Evolutionary conservation across 2,888 invertebrate species (phyloP).

Genomic region (Microchrysa polita): DNA sequence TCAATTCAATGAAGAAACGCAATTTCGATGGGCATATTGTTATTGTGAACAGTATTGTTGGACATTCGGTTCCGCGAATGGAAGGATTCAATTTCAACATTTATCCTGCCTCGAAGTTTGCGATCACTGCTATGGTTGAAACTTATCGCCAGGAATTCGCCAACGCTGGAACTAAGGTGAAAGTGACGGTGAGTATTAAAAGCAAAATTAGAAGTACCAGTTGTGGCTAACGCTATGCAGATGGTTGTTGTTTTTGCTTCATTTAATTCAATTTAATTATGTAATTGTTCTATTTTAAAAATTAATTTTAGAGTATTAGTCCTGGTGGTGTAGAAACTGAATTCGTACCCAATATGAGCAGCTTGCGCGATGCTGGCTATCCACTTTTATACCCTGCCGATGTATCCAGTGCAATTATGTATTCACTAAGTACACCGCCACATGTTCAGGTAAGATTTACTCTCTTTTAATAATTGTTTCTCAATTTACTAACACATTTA

Average conservation of each 20-base stretch:
- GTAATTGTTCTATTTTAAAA: neutral
- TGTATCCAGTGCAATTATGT: conserved; percentile 48
- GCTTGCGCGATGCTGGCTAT: conserved; percentile 44
- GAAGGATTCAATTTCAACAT: conserved; percentile 55
- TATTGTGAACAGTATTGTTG: conserved; percentile 63
- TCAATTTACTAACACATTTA: too few relatives aligned
- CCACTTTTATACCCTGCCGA: conserved; percentile 49
- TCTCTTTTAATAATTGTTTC: neutral
- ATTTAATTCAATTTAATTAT: too few relatives aligned
- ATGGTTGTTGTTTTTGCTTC: neutral
- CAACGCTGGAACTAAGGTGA: conserved; percentile 58
- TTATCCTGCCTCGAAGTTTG: conserved; percentile 60
- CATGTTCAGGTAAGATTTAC: conserved; percentile 58
- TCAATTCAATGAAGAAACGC: conserved; percentile 63
- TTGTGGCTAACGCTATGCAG: neutral
- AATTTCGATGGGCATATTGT: conserved; percentile 66
- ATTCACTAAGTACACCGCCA: conserved; percentile 58
- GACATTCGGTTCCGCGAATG: conserved; percentile 55
- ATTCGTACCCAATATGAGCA: conserved; percentile 57
- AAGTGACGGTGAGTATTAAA: conserved; percentile 61
- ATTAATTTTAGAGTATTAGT: conserved; percentile 57
- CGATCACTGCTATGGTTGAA: conserved; percentile 61
- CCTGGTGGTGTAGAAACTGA: conserved; percentile 62
- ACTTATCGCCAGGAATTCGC: conserved; percentile 61
- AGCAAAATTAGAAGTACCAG: too few relatives aligned